These are phyloP conservation scores for Lynx canadensis DNA, from an alignment of 2,113 vertebrate genomes.

Conservation along the genomic window DNA sequence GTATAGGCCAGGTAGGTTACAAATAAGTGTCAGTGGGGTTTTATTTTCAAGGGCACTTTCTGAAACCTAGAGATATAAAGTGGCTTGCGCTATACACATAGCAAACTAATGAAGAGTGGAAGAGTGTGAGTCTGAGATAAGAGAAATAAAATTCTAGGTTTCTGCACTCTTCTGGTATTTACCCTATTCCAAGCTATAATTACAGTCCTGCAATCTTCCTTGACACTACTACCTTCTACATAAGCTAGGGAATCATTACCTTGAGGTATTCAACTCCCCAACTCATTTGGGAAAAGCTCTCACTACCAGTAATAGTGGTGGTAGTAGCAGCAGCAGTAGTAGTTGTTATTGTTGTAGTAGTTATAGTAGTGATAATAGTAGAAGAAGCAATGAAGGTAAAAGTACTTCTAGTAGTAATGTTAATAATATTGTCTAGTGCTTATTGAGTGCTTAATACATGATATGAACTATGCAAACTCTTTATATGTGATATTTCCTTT, in stretches of 20 bases:
- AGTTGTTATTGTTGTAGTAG: neutral
- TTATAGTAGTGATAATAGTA: neutral
- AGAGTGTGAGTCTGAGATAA: neutral
- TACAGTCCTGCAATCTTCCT: neutral
- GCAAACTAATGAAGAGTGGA: slow-evolving; percentile 24
- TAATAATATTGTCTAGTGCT: neutral
- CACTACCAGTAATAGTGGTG: neutral
- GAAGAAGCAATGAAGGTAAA: neutral
- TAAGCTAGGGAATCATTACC: slow-evolving; percentile 4
- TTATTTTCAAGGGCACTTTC: slow-evolving; percentile 6
- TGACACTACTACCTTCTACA: neutral
- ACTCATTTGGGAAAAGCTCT: neutral
- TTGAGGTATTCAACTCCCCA: slow-evolving; percentile 14
- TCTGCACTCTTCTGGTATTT: neutral
- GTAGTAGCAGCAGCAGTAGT: neutral
- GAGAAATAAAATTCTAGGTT: slow-evolving; percentile 4
- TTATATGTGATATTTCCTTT: neutral
- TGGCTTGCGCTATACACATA: neutral
- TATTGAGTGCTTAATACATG: neutral
- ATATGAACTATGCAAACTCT: neutral
- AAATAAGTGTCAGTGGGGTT: neutral
- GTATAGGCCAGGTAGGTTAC: neutral
- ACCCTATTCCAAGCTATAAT: neutral
- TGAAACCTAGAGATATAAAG: slow-evolving; percentile 8
- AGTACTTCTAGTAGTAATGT: neutral